Base-by-base conservation (phyloP, 1,140 invertebrate species). In the Sarcophaga bullata region DNA sequence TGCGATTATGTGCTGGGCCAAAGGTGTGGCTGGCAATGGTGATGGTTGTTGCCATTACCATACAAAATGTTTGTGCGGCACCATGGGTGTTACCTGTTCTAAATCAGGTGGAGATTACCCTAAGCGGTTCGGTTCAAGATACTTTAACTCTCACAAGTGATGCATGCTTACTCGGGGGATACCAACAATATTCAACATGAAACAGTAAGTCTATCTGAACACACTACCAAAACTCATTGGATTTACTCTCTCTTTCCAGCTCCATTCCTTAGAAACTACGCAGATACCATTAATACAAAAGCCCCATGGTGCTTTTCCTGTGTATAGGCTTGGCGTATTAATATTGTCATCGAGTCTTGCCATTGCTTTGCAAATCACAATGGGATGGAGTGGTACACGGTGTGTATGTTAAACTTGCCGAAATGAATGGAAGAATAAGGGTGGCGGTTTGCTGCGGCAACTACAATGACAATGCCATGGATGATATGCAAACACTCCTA, bases 401-500 rank as follows among this genome's bases (percentile, higher is more conserved):
- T 82, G 93, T 97, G 1, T 96, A 97, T 86, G 91, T 98, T 0
- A 95, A 93, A 88, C 88, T 95, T 62, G 93, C 94, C 86, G n/a
- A n/a, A 92, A 95, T 2, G 92, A 92, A 83, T 97, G 95, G 95
- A 93, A 94, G 86, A 92, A 92, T 54, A 93, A 95, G 92, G 93
- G 97, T 6, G 93, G 93, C 91, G 97, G 97, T 78, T 91, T 98
- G 4, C n/a, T 98, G 97, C 90, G 97, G 97, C 0, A 97, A 98
- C 89, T 98, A 95, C 89, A 97, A 98, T 89, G 94, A 94, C 47
- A 94, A 98, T 86, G 92, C 93, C 81, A 91, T 92, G 9, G 95
- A 97, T 86, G 96, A 97, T 86, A 97, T 97, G 91, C 93, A 95
- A 87, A 95, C 95, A 6, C 96, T 96, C 0, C 94, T 95, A 0